phyloP scores from a whole-genome alignment of 2,888 invertebrate species.

The Sinelater perroti region DNA sequence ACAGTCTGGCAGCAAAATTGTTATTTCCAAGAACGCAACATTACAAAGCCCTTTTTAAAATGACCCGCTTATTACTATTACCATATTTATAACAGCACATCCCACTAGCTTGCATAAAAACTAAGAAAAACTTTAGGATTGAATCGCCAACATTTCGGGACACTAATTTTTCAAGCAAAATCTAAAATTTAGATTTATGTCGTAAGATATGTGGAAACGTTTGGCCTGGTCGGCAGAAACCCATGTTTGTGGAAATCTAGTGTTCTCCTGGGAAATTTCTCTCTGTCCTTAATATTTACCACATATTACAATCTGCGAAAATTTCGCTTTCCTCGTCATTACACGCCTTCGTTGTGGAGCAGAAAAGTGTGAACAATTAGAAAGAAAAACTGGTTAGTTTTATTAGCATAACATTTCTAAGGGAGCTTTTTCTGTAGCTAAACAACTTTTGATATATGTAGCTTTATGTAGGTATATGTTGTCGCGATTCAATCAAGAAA shows the following conservation, averaged over 20 bases:
- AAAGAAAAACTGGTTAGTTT: no score
- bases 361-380: no score
- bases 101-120: no score
- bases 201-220: conserved; percentile 14
- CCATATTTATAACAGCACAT: neutral
- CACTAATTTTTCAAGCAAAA: conserved; percentile 10
- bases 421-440: no score
- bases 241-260: conserved; percentile 17
- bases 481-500: neutral
- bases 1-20: neutral
- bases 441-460: no score
- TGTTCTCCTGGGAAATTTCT: conserved; percentile 14
- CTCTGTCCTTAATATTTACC: conserved; percentile 18
- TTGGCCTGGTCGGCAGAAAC: conserved; percentile 1
- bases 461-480: no score
- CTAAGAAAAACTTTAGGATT: no score
- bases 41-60: neutral
- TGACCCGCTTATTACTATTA: neutral
- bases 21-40: no score
- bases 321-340: conserved; percentile 7
- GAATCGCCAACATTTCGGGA: neutral
- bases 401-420: no score
- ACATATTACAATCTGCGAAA: conserved; percentile 17
- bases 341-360: neutral
- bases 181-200: conserved; percentile 15